These are phyloP conservation scores for Parasteatoda lunata DNA, from an alignment of 2,888 invertebrate species.

Conservation along the genomic window DNA sequence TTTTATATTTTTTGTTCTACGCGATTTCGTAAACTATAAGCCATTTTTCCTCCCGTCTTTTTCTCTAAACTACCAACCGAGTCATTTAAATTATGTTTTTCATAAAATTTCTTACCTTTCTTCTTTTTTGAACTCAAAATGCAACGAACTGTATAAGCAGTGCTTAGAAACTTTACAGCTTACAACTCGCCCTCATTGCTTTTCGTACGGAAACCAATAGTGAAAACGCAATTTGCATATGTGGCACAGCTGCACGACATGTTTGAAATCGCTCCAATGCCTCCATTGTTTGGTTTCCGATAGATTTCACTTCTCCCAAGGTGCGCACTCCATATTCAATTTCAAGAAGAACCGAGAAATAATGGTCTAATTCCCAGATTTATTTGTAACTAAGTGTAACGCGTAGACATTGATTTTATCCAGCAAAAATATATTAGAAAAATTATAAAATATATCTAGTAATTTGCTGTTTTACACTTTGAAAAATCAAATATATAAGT, in stretches of 20 bases:
- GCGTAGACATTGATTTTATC: no score
- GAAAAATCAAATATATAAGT: no score
- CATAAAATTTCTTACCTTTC: neutral
- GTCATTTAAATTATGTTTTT: slow-evolving; percentile 5
- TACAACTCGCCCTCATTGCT: neutral
- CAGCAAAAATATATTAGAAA: no score
- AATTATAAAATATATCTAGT: no score
- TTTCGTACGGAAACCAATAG: slow-evolving; percentile 28
- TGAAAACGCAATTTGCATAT: slow-evolving; percentile 27
- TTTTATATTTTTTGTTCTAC: neutral
- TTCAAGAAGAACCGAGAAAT: neutral
- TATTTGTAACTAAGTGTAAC: no score
- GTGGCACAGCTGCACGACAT: slow-evolving; percentile 41
- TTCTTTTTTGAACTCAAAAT: neutral
- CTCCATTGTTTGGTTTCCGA: slow-evolving; percentile 54
- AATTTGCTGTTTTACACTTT: no score
- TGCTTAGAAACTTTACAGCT: neutral
- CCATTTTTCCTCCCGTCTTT: neutral
- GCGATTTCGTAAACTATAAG: neutral
- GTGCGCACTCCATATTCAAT: neutral
- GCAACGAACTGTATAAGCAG: neutral
- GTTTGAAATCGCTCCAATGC: slow-evolving; percentile 43
- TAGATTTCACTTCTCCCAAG: slow-evolving; percentile 40
- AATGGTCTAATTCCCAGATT: neutral
- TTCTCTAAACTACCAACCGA: neutral